These are phyloP conservation scores for Patiria miniata DNA, from an alignment of 35 echinoderm and acorn worm genomes.

Conservation along the genomic window DNA sequence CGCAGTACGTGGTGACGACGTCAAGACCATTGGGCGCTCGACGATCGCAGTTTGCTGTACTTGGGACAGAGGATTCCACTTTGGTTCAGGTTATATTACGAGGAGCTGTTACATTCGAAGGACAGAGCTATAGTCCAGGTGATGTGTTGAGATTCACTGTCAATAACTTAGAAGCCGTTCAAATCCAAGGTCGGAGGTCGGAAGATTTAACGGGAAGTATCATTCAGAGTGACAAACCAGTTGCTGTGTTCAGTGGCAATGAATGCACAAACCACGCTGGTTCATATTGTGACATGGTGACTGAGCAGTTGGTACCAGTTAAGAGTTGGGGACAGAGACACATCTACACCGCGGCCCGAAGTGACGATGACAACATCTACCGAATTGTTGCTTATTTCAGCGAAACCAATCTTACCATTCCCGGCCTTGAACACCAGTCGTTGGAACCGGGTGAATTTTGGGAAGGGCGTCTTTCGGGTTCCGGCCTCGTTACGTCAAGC, in stretches of 20 bases:
- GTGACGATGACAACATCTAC: slow-evolving; percentile 20
- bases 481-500: slow-evolving; percentile 47
- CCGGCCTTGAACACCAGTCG: background rate
- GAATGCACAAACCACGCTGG: slow-evolving; percentile 13
- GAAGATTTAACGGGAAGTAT: slow-evolving; percentile 51
- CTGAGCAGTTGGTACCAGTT: slow-evolving; percentile 68
- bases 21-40: too few species aligned
- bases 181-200: slow-evolving; percentile 10
- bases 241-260: slow-evolving; percentile 56
- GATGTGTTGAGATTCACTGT: slow-evolving; percentile 33
- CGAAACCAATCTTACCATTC: slow-evolving; percentile 41
- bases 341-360: slow-evolving; percentile 51
- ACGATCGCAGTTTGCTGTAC: slow-evolving; percentile 37
- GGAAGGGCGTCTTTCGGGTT: slow-evolving; percentile 47
- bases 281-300: slow-evolving; percentile 51
- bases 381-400: slow-evolving; percentile 47
- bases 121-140: slow-evolving; percentile 22
- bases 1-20: slow-evolving; percentile 62
- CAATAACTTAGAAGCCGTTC: slow-evolving; percentile 37
- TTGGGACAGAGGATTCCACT: slow-evolving; percentile 43
- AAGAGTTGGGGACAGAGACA: slow-evolving; percentile 62
- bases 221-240: slow-evolving; percentile 58
- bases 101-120: slow-evolving; percentile 36
- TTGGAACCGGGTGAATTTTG: slow-evolving; percentile 48
- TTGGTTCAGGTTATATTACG: slow-evolving; percentile 13